phyloP scores from a whole-genome alignment of 1,140 invertebrate species.

The Euwallacea similis region DNA sequence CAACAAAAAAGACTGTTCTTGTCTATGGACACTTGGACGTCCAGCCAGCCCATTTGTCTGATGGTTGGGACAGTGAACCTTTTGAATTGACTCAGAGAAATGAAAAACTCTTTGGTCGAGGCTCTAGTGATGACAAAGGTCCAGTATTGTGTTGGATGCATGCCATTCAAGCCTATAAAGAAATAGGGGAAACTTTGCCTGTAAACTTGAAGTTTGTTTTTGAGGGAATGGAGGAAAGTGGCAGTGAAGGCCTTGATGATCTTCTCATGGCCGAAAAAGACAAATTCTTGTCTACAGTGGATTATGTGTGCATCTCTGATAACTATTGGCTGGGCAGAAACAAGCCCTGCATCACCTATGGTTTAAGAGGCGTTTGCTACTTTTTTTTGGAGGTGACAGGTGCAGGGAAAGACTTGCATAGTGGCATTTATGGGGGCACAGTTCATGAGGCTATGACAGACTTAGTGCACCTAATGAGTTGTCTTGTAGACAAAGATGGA shows the following conservation, averaged over 20 bases:
- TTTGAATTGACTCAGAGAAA: constrained; percentile 87
- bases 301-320: constrained; percentile 97
- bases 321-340: constrained; percentile 98
- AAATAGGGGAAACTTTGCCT: constrained; percentile 71
- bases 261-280: constrained; percentile 74
- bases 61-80: constrained; percentile 96
- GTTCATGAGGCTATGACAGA: constrained; percentile 89
- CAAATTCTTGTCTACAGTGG: constrained; percentile 81
- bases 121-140: constrained; percentile 94
- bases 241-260: constrained; percentile 92
- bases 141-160: constrained; percentile 92
- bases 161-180: constrained; percentile 87
- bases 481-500: constrained; percentile 81
- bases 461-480: constrained; percentile 80
- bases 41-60: constrained; percentile 86
- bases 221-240: constrained; percentile 97
- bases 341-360: constrained; percentile 97
- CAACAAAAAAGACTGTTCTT: constrained; percentile 86
- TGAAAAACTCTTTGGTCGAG: constrained; percentile 84
- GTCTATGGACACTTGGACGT: constrained; percentile 99
- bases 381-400: constrained; percentile 90
- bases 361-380: constrained; percentile 90
- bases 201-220: constrained; percentile 93
- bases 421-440: constrained; percentile 91
- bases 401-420: constrained; percentile 84